Evolutionary conservation across 2,113 vertebrate species (phyloP).

Genomic region (Urocynchramus pylzowi): DNA sequence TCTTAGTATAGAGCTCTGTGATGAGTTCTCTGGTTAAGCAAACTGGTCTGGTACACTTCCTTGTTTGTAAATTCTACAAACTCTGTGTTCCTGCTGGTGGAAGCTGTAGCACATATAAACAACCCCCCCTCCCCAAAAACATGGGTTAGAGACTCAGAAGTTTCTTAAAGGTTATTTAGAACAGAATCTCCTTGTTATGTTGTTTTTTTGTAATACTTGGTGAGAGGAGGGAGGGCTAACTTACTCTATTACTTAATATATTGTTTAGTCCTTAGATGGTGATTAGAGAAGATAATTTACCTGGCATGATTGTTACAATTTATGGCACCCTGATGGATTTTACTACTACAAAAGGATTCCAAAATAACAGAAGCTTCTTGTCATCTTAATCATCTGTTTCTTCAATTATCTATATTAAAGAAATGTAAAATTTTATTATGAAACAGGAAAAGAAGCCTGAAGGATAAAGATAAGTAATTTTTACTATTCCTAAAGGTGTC

Average conservation of each 20-base stretch:
- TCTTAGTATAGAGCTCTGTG: background rate
- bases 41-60: background rate
- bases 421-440: background rate
- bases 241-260: background rate
- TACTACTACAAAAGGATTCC: background rate
- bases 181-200: background rate
- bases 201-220: background rate
- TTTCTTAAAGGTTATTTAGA: background rate
- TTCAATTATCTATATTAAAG: background rate
- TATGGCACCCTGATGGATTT: background rate
- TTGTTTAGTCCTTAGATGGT: background rate
- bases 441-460: background rate
- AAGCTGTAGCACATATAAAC: background rate
- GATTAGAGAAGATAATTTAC: background rate
- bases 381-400: background rate
- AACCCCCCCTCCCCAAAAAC: background rate
- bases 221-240: background rate
- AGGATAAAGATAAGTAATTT: background rate
- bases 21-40: background rate
- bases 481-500: background rate
- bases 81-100: background rate
- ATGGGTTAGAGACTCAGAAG: background rate
- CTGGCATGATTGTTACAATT: background rate
- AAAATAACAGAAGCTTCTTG: background rate
- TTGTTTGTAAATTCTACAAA: background rate